Conservation (phyloP, 2,113 vertebrate species). For the Jaculus jaculus region DNA sequence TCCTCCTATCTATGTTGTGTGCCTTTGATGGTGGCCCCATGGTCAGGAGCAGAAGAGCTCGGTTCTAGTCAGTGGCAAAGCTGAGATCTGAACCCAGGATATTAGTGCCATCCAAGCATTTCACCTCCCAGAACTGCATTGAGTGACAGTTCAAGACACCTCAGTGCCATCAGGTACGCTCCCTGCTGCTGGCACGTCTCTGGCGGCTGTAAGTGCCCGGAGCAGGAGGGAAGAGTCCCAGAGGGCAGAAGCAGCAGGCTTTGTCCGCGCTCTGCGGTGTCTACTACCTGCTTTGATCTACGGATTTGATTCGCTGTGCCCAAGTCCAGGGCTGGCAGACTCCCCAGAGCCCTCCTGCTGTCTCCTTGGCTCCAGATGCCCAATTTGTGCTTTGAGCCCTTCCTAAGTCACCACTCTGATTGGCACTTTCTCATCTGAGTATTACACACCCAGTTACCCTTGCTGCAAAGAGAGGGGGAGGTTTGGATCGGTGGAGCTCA, state of each 20-base stretch:
- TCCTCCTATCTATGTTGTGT: background rate
- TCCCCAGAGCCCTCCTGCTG: background rate
- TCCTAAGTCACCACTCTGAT: background rate
- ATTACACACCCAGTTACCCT: background rate
- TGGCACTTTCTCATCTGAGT: background rate
- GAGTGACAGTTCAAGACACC: background rate
- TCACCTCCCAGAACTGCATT: background rate
- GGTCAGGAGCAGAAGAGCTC: background rate
- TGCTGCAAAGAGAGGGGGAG: background rate
- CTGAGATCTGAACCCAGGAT: background rate
- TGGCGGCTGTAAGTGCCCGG: background rate
- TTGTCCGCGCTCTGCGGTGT: background rate
- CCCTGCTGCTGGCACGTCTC: background rate
- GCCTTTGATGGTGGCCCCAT: background rate
- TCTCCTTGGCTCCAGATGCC: background rate
- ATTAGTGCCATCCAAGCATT: background rate
- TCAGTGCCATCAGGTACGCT: background rate
- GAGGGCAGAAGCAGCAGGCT: background rate
- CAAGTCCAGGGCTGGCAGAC: background rate
- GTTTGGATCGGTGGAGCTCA: conserved; percentile 23
- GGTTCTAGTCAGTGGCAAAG: background rate
- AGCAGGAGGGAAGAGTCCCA: background rate
- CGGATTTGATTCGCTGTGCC: background rate
- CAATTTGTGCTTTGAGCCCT: background rate
- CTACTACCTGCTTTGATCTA: background rate